Evolutionary conservation across 2,113 vertebrate species (phyloP), one percentile per base, ranked within the genome.

Genomic region (Tonatia bakeri): DNA sequence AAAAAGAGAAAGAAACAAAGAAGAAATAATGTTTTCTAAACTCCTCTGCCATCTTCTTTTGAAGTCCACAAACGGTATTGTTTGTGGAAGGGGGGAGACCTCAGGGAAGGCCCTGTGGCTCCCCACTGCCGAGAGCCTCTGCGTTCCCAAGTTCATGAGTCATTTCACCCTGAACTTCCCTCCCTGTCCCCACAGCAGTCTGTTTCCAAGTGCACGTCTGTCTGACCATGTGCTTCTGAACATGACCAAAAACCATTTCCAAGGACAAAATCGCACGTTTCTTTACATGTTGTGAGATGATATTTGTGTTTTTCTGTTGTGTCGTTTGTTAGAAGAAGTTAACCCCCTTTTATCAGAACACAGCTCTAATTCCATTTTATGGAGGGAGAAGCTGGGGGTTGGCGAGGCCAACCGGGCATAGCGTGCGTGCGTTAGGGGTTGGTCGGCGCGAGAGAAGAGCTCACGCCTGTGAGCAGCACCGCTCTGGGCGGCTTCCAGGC

Each of bases 121-220:
- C 72, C 1, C 36, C 33, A 45, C n/a, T 72, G 72, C 61, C 6
- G 24, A 91, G 56, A 75, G 90, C 56, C 54, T 96, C 92, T 67
- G 79, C 75, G 24, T 95, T 93, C 96, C 86, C 12, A 10, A 47
- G 0, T 64, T 17, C 38, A 0, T 94, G 94, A 97, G 89, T 96
- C 96, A 95, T 54, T 86, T 80, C 79, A 84, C 86, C 70, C 47
- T 3, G 64, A 96, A 13, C 69, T 64, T 80, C 47, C 91, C 65
- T 91, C 52, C 52, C 84, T 12, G 65, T 81, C 76, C 87, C 50
- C 77, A 75, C 52, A 69, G 77, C 43, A 26, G 16, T 52, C 75
- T 80, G 47, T 82, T 87, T 80, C 86, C 67, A 86, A 95, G 89
- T 50, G 52, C 69, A 1, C 73, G 86, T 54, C 61, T 94, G 0